Evolutionary conservation across 1,140 invertebrate species (phyloP).

Genomic region (Dendrolimus punctatus): DNA sequence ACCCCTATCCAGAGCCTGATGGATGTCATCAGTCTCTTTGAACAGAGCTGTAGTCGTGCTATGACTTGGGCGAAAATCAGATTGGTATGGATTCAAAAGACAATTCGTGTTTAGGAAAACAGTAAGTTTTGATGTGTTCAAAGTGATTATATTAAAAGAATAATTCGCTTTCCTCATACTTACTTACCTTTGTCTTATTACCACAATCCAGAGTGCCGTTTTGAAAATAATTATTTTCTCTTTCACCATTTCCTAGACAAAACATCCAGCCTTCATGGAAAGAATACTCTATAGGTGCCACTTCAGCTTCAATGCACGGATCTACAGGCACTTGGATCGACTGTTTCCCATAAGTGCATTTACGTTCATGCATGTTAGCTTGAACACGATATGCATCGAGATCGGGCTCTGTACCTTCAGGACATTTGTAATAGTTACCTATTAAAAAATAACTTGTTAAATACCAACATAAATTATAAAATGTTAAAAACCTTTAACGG

Average conservation of each 20-base stretch:
- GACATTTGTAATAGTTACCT: conserved; percentile 61
- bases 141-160: too few relatives aligned
- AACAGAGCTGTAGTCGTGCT: too few relatives aligned
- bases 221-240: conserved; percentile 61
- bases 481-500: too few relatives aligned
- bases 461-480: not conserved
- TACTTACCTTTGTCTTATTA: conserved; percentile 55
- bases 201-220: conserved; percentile 63
- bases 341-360: conserved; percentile 47
- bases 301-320: conserved; percentile 59
- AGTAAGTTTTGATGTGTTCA: too few relatives aligned
- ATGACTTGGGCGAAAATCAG: too few relatives aligned
- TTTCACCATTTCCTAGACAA: conserved; percentile 57
- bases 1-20: too few relatives aligned
- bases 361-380: conserved; percentile 61
- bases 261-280: conserved; percentile 67
- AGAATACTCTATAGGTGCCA: conserved; percentile 60
- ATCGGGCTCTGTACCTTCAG: conserved; percentile 51
- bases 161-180: too few relatives aligned
- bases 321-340: conserved; percentile 46
- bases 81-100: too few relatives aligned
- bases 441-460: conserved; percentile 8
- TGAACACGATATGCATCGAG: conserved; percentile 53
- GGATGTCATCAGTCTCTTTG: too few relatives aligned
- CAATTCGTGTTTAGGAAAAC: too few relatives aligned